A percentile compares a stretch with the other conserved stretches of the same genome.
These are phyloP conservation scores for Myzus persicae DNA, from an alignment of 1,140 invertebrate genomes.

Conservation along the genomic window DNA sequence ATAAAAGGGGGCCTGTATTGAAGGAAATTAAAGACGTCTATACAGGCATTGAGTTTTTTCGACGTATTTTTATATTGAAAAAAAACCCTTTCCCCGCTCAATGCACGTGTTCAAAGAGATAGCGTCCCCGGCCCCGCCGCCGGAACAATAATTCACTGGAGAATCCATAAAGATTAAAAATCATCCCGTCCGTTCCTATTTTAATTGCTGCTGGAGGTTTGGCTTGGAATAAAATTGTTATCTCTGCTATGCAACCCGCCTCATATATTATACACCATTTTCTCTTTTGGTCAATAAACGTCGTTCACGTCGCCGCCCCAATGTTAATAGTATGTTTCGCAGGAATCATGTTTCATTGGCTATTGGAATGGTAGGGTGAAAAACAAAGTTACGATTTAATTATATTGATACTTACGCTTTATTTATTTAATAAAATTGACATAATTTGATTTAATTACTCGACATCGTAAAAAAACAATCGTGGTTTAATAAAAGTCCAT, in stretches of 20 bases:
- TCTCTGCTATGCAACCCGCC: constrained; percentile 6
- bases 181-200: not conserved
- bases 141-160: constrained; percentile 25
- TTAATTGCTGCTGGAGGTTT: constrained; percentile 24
- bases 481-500: not conserved
- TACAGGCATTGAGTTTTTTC: not conserved
- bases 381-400: not conserved
- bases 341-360: not conserved
- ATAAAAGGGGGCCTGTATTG: not conserved
- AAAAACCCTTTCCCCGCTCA: not conserved
- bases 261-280: not conserved
- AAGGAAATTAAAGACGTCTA: constrained; percentile 23
- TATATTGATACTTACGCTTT: not conserved
- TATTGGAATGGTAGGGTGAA: not conserved
- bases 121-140: not conserved
- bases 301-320: not conserved
- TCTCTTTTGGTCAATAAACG: constrained; percentile 20
- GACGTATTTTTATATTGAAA: constrained; percentile 38
- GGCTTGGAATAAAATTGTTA: not conserved
- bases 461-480: not conserved
- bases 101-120: constrained; percentile 37
- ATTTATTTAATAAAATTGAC: not conserved
- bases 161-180: constrained; percentile 56
- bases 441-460: not conserved
- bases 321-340: not conserved